Percentiles rank a stretch among this genome's conserved stretches.
Evolutionary conservation across 2,797 vertebrate genomes (phyloP).

Genomic region (Onychomys torridus): DNA sequence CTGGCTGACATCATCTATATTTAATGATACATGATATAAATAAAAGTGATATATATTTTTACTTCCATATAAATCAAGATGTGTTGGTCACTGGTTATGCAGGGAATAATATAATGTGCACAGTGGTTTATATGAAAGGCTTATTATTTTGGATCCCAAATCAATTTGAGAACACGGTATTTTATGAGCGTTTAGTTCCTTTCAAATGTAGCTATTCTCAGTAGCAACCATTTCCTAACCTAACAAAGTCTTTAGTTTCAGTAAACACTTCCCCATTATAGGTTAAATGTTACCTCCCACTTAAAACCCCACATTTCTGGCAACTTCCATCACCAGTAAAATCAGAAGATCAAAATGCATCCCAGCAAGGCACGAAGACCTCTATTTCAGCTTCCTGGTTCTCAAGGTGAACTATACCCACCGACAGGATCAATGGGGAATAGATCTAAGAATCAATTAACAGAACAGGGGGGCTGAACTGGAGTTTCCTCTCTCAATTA

Average conservation of each 20-base stretch:
- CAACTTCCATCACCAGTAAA: constrained; percentile 60
- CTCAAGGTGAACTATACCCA: constrained; percentile 9
- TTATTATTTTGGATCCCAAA: constrained; percentile 58
- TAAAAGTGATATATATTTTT: constrained; percentile 62
- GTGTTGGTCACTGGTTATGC: not conserved
- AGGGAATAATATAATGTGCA: not conserved
- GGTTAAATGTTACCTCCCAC: constrained; percentile 67
- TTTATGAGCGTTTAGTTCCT: constrained; percentile 62
- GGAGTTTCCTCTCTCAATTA: not conserved
- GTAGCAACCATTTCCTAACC: constrained; percentile 46
- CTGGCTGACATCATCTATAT: constrained; percentile 11
- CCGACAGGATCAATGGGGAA: constrained; percentile 51
- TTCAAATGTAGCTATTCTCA: constrained; percentile 63
- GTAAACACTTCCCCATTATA: constrained; percentile 70
- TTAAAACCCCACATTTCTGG: constrained; percentile 48
- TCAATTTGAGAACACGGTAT: constrained; percentile 24
- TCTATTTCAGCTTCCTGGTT: constrained; percentile 48
- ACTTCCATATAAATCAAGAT: constrained; percentile 41
- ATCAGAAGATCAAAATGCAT: constrained; percentile 51
- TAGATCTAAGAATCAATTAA: constrained; percentile 68
- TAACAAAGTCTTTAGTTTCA: constrained; percentile 57
- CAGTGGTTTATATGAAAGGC: constrained; percentile 49
- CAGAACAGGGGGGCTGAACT: constrained; percentile 8
- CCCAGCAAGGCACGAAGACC: constrained; percentile 21
- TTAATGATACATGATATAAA: constrained; percentile 50